These are phyloP conservation scores for Poecilia gillii DNA, from an alignment of 2,797 vertebrate species.

Conservation along the genomic window DNA sequence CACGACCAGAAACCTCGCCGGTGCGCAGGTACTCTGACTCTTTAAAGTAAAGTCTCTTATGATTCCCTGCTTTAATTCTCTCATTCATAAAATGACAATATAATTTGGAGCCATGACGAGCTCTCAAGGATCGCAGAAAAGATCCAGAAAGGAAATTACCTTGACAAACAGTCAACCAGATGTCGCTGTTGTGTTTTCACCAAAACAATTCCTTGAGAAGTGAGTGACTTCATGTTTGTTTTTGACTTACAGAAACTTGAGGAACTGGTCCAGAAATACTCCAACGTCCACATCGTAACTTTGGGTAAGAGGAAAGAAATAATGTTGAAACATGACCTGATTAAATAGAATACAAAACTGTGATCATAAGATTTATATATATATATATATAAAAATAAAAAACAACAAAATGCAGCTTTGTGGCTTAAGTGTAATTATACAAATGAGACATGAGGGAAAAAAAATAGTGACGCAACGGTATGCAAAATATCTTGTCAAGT, in stretches of 20 bases:
- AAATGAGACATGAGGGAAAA: not conserved
- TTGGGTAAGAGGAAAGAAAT: constrained; percentile 58
- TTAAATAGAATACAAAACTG: not conserved
- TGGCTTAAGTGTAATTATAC: not conserved
- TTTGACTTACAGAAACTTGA: constrained; percentile 64
- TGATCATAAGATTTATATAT: not conserved
- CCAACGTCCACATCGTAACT: constrained; percentile 66
- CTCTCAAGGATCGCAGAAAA: not conserved
- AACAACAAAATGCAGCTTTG: not conserved
- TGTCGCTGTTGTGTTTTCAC: not conserved
- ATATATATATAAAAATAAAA: no score
- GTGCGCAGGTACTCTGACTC: constrained; percentile 71
- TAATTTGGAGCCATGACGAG: not conserved
- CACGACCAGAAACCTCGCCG: constrained; percentile 63
- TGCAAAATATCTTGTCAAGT: not conserved
- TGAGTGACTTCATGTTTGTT: not conserved
- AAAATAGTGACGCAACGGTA: not conserved
- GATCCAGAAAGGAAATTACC: not conserved
- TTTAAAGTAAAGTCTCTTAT: accelerated
- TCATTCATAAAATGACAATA: not conserved
- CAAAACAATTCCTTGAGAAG: not conserved
- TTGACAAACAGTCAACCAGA: not conserved
- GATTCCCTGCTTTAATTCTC: not conserved
- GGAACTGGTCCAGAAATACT: constrained; percentile 69
- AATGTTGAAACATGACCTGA: not conserved